phyloP scores from a whole-genome alignment of 2,113 vertebrate genomes.

The Scolopax mira region DNA sequence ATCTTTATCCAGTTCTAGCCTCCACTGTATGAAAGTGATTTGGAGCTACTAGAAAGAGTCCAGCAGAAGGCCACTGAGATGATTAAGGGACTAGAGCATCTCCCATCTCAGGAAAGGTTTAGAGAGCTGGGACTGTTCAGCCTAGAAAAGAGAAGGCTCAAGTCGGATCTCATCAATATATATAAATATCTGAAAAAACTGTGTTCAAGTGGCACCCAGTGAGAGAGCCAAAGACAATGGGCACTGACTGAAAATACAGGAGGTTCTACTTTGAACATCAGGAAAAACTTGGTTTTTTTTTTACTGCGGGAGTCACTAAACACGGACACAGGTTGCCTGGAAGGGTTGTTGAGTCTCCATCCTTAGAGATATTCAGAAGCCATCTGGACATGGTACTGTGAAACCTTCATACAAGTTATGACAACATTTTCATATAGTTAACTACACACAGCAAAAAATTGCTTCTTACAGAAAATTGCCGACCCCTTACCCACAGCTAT shows the following conservation, averaged over 20 bases:
- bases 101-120: neutral
- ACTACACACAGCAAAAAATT: neutral
- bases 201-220: neutral
- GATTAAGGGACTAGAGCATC: neutral
- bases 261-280: neutral
- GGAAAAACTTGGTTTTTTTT: neutral
- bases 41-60: neutral
- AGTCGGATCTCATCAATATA: neutral
- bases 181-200: neutral
- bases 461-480: neutral
- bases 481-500: neutral
- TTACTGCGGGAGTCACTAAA: rapidly evolving
- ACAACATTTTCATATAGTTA: neutral
- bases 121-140: neutral
- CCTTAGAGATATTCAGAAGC: neutral
- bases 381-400: neutral
- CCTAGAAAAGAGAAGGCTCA: neutral
- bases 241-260: neutral
- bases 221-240: neutral
- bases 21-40: neutral
- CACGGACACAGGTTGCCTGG: neutral
- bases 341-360: neutral
- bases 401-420: neutral
- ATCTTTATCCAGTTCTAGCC: neutral
- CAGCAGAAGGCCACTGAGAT: neutral